These are phyloP conservation scores for Halocynthia roretzi DNA, from an alignment of 23 tunicate species.

Conservation along the genomic window DNA sequence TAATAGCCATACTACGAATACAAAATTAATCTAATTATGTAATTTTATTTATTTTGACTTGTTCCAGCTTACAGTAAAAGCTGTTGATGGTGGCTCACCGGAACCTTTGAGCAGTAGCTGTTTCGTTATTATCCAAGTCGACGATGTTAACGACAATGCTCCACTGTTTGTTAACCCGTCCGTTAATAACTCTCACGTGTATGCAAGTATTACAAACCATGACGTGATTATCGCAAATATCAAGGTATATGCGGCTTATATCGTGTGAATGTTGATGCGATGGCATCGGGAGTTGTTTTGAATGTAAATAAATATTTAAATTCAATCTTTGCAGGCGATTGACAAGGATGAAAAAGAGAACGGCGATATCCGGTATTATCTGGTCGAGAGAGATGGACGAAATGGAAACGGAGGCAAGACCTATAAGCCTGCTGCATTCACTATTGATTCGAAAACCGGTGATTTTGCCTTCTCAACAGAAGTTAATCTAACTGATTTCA, in stretches of 20 bases:
- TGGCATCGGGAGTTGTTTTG: too few relatives aligned
- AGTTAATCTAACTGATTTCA: background rate
- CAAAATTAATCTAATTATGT: too few relatives aligned
- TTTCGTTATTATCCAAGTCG: slow-evolving; percentile 23
- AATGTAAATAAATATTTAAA: background rate
- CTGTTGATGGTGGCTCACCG: slow-evolving; percentile 59
- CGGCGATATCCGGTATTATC: slow-evolving; percentile 26
- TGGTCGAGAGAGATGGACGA: background rate
- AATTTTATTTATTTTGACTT: background rate
- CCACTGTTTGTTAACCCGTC: slow-evolving; percentile 46
- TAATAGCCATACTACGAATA: too few relatives aligned
- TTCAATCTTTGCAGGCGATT: slow-evolving; percentile 24
- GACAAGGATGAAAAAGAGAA: slow-evolving; percentile 26
- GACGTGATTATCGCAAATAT: too few relatives aligned
- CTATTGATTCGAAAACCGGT: slow-evolving; percentile 29
- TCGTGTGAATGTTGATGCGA: too few relatives aligned
- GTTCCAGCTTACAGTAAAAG: slow-evolving; percentile 43
- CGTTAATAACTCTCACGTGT: slow-evolving; percentile 32
- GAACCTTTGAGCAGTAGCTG: slow-evolving; percentile 36
- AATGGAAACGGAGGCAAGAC: background rate
- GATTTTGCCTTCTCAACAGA: background rate
- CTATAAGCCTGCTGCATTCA: slow-evolving; percentile 14
- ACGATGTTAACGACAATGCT: slow-evolving; percentile 59
- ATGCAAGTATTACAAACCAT: slow-evolving; percentile 21
- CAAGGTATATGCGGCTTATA: too few relatives aligned